phyloP scores from a whole-genome alignment of 2,888 invertebrate genomes.

The Scaptomyza cyrtandrae region DNA sequence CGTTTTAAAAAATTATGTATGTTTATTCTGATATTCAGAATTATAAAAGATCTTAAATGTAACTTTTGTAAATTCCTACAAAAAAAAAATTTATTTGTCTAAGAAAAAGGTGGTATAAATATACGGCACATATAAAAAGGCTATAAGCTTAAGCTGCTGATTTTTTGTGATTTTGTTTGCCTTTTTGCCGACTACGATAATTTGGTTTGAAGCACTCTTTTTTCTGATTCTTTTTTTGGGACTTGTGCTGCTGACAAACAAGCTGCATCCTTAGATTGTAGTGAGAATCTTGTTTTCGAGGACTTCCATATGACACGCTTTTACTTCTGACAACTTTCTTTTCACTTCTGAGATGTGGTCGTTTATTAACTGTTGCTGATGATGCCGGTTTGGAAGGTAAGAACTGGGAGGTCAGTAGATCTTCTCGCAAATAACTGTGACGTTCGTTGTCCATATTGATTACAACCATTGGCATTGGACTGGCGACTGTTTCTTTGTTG shows the following conservation, averaged over 20 bases:
- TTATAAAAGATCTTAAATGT: background rate
- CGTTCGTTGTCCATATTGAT: conserved; percentile 60
- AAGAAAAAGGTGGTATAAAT: background rate
- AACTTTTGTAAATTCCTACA: background rate
- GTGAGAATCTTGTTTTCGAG: background rate
- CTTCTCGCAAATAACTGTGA: conserved; percentile 50
- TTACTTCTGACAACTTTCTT: background rate
- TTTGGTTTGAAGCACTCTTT: background rate
- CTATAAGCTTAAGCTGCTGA: no score
- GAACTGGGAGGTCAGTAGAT: conserved; percentile 29
- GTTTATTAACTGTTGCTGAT: background rate
- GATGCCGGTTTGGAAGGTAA: background rate
- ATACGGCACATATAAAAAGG: no score
- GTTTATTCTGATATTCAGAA: no score
- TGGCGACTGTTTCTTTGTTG: background rate
- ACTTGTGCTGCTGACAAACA: conserved; percentile 19
- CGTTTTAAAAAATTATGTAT: no score
- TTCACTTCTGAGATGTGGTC: background rate
- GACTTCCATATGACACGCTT: background rate
- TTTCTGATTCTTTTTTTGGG: background rate
- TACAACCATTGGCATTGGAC: conserved; percentile 62
- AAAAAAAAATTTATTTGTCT: background rate
- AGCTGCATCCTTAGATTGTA: background rate
- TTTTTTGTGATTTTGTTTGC: background rate
- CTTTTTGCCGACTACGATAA: conserved; percentile 26